Base-by-base conservation (phyloP, 2,888 invertebrate genomes). In the Spicauda simplicius region DNA sequence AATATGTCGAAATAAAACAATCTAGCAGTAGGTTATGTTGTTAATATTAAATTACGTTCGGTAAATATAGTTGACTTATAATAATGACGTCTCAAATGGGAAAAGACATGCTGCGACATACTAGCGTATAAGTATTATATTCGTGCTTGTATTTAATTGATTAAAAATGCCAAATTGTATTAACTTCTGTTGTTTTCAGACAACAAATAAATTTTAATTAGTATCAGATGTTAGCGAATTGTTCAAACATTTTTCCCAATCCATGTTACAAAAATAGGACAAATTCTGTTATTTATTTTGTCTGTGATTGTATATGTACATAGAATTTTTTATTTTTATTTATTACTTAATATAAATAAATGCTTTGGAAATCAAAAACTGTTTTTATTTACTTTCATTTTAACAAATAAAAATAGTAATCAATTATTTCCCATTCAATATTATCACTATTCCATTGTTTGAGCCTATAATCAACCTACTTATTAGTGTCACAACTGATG, bases 281-380 rank as follows among this genome's bases (percentile, higher is more conserved):
- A 52, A 19, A 52, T n/a, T 52, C 52, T 19, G 18, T 18, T 52
- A 3, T 68, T 71, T 59, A 63, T 69, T 77, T 73, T 69, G 71
- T 74, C 77, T 77, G 77, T 77, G 77, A 77, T 77, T 72, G 72
- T 73, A 72, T 71, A 71, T 76, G 71, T 69, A 72, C 68, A 70
- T 56, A 65, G 66, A 60, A 55, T 62, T n/a, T 64, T 68, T 50
- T 64, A 5, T 33, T 69, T 71, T 25, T 68, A 70, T 72, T 70
- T 73, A 72, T 71, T 70, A 69, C 71, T 69, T 73, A 71, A 70
- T 70, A 70, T 72, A 65, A 72, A 72, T 72, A 72, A 71, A 74
- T 74, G 75, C 72, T 69, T 70, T 59, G 56, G 59, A 59, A 69
- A 68, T 30, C n/a, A 4, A 41, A 45, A 30, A 8, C 1, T 4